Evolutionary conservation across 2,888 invertebrate genomes (phyloP), one percentile per base, ranked within the genome.

Genomic region (Lithophane semibrunnea): DNA sequence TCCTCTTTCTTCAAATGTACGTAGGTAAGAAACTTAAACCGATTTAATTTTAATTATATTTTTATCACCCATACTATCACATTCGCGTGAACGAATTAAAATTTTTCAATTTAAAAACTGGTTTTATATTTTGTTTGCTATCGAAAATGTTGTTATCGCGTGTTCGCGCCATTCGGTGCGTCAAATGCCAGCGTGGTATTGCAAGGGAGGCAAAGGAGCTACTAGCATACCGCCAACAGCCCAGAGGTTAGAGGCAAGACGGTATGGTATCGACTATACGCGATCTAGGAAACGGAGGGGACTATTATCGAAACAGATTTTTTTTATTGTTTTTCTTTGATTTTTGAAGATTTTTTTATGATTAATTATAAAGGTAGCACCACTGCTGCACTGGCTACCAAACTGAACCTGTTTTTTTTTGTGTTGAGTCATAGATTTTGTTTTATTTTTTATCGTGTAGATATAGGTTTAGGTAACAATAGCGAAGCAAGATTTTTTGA

Each of bases 181-280:
- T 44, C 16, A 29, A 61, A 13, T 44, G 79, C 63, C 65, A 58
- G 77, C 87, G 87, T 87, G 77, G 73, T 61, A 60, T n/a, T 85
- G 58, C 73, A 52, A 37, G 77, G 71, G 63, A 68, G 75, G 87
- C 83, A 52, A 85, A 82, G 83, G 89, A 83, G 74, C 75, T 77
- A 88, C 88, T 88, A 74, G 67, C 67, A 65, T 63, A 71, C 75
- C 65, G 81, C 78, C 76, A 63, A 73, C 69, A 52, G 44, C 52
- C 61, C 52, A 76, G 42, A 73, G 72, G 54, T 16, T 29, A 21
- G 70, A 77, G 64, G 47, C 60, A 79, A 79, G 75, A 76, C 70
- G 76, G 54, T 88, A 88, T 88, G 76, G 54, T 88, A 88, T 88
- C 88, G 88, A 88, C 86, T 88, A 88, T 82, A 88, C 81, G 84